phyloP scores from a whole-genome alignment of 2,888 invertebrate genomes.

The Pogonocherus hispidulus region DNA sequence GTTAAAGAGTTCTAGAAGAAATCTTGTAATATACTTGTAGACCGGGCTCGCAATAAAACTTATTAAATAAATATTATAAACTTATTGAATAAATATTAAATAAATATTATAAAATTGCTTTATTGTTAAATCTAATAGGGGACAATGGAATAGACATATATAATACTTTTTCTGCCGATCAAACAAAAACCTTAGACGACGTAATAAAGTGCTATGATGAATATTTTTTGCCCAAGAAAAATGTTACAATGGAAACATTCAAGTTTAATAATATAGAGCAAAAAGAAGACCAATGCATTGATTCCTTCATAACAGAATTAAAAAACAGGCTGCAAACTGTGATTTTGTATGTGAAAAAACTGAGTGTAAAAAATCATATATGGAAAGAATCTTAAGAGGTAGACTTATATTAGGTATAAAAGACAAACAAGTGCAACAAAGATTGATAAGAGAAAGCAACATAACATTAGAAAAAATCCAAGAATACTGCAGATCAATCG shows the following conservation, averaged over 20 bases:
- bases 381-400: conserved; percentile 23
- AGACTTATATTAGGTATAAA: no score
- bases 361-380: neutral
- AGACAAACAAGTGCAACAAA: conserved; percentile 24
- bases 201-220: conserved; percentile 26
- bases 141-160: conserved; percentile 32
- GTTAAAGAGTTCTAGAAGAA: no score
- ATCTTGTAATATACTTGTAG: no score
- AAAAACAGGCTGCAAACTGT: conserved; percentile 21
- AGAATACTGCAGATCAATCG: conserved; percentile 25
- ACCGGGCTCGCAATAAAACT: no score
- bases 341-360: conserved; percentile 18
- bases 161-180: no score
- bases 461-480: conserved; percentile 26
- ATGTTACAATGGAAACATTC: conserved; percentile 37
- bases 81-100: no score
- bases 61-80: no score
- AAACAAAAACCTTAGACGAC: no score
- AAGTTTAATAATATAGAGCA: conserved; percentile 39
- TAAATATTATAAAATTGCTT: conserved; percentile 38
- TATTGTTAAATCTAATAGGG: conserved; percentile 23
- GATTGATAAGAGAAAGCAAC: conserved; percentile 20
- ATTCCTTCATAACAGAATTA: conserved; percentile 8
- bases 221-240: conserved; percentile 36
- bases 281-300: conserved; percentile 25